Conservation (phyloP, 2,797 vertebrate genomes). For the Botia almorhae region DNA sequence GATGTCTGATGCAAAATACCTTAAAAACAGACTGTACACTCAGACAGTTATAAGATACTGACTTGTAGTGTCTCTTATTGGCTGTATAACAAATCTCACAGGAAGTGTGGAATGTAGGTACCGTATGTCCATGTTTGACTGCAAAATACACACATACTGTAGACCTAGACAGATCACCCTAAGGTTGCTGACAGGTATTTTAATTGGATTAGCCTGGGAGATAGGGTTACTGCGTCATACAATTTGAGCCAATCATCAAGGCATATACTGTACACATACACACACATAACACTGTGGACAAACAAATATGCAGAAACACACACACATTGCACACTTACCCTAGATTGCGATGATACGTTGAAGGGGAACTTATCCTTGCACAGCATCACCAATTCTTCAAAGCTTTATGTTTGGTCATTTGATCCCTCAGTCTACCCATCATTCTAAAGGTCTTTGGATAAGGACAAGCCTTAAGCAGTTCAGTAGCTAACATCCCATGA, state of each 20-base stretch:
- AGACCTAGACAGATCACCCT: conserved; percentile 41
- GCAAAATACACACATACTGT: neutral
- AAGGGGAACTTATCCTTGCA: conserved; percentile 24
- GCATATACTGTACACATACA: conserved; percentile 1
- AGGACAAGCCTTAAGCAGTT: neutral
- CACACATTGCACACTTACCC: conserved; percentile 43
- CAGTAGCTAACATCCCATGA: conserved; percentile 2
- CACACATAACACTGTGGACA: conserved; percentile 10
- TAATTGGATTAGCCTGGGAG: conserved; percentile 55
- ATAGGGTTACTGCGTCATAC: conserved; percentile 51
- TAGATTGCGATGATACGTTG: conserved; percentile 11
- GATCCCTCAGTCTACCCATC: neutral
- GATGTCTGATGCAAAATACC: neutral
- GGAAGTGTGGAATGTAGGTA: no score
- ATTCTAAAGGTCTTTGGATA: neutral
- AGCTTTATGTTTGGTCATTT: conserved; percentile 22
- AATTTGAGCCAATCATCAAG: conserved; percentile 45
- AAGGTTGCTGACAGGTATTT: conserved; percentile 36
- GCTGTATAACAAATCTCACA: neutral
- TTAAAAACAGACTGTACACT: neutral
- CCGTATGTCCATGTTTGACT: neutral
- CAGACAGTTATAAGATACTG: conserved; percentile 8
- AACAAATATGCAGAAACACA: neutral
- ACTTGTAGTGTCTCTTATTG: neutral
- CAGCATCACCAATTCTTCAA: conserved; percentile 3